Evolutionary conservation across 2,113 vertebrate genomes (phyloP), one percentile per base, ranked within the genome.

Genomic region (Tangachromis dhanisi): DNA sequence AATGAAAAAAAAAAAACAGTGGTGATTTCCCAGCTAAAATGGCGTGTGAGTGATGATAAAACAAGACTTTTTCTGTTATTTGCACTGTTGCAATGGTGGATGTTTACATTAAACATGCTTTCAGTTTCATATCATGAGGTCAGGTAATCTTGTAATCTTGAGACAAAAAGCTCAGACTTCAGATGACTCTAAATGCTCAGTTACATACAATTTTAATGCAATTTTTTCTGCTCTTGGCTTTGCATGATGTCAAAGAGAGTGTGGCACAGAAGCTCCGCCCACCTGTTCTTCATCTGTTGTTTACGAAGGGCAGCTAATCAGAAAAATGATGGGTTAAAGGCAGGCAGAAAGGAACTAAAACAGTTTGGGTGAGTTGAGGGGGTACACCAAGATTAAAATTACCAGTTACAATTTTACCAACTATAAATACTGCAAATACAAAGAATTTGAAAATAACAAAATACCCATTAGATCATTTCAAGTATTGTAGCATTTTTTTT

Each of bases 1-100:
- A n/a, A 59, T 16, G 7, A 3, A 19, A 63, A 7, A 8, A 63
- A 35, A 66, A 1, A 12, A 3, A 0, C 61, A 13, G 11, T 68
- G 11, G 1, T 40, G 19, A 21, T 13, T 68, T 40, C 63, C 33
- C 33, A 38, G n/a, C 19, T 21, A 38, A 21, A 68, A 68, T 68
- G 33, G 19, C 4, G 0, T 40, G n/a, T 2, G 33, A 40, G 17
- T 68, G 7, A 68, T 38, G 19, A 21, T 38, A 38, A 38, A 68
- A 68, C 4, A 68, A 3, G 4, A 21, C 29, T 61, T 61, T 61
- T 38, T 38, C 61, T 66, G 31, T 66, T 35, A 12, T 38, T n/a
- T 66, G 33, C 17, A 38, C 33, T 66, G 33, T 66, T 66, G 7
- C 33, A 40, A 40, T 68, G 19, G 33, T 40, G 19, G 3, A 40